A percentile compares a stretch with the other conserved stretches of the same genome.
Evolutionary conservation across 2,113 vertebrate species (phyloP).

Genomic region (human (Homo sapiens)): GRCh38 chr5:25538501-25539000

Average conservation of each 20-base stretch:
- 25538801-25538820: neutral
- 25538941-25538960: neutral
- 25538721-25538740: neutral
- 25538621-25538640: neutral
- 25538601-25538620: neutral
- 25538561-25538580: neutral
- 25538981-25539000: neutral
- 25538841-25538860: neutral
- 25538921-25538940: neutral
- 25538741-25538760: neutral
- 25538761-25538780: neutral
- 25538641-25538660: neutral
- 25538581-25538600: neutral
- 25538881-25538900: neutral
- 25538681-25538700: neutral
- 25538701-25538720: neutral
- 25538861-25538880: neutral
- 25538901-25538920: neutral
- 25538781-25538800: neutral
- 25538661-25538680: neutral
- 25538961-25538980: conserved; percentile 27
- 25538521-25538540: neutral
- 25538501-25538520: neutral
- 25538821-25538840: neutral
- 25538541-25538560: neutral